Base-by-base conservation (phyloP, 2,797 vertebrate genomes). In the Phrynocephalus forsythii region DNA sequence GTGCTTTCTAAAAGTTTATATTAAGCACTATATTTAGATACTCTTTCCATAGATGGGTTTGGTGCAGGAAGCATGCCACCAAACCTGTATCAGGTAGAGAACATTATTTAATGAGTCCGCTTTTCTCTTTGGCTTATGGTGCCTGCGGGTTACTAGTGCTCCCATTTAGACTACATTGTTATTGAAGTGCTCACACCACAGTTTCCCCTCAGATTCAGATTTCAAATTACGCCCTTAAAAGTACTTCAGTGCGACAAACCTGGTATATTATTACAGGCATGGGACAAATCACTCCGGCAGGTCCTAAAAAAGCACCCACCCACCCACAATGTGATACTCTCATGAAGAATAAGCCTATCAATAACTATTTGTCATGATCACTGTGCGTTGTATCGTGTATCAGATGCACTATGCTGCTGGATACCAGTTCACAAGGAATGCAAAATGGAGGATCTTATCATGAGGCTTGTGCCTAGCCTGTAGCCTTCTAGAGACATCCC, bases 91-190 rank as follows among this genome's bases (percentile, higher is more conserved):
- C 52, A 81, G 80, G 71, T 68, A 81, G 44, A 75, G 87, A 85
- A 68, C 56, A 81, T 81, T 81, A 85, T 80, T 85, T 85, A 88
- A 88, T 81, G 87, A 88, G 78, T 81, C 78, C 75, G 69, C 16
- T 75, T 88, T 84, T 73, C 63, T 81, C 75, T 71, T 67, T 44
- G 44, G 60, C 81, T 85, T 26, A 33, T 75, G 83, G 20, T 38
- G 75, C 24, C 48, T 73, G 78, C 71, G 60, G 71, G 71, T 80
- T 85, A 85, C 83, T 76, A 76, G 56, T 38, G 60, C 44, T 88
- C 77, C 60, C 44, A 88, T 85, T 85, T 68, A 76, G 71, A 85
- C 44, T 81, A 76, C 71, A 88, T 88, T 88, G 87, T 88, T 84
- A 56, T 68, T 76, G 69, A 88, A 88, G 83, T 88, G 82, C 71